phyloP scores from a whole-genome alignment of 2,888 invertebrate species.

The Thumatha senex region DNA sequence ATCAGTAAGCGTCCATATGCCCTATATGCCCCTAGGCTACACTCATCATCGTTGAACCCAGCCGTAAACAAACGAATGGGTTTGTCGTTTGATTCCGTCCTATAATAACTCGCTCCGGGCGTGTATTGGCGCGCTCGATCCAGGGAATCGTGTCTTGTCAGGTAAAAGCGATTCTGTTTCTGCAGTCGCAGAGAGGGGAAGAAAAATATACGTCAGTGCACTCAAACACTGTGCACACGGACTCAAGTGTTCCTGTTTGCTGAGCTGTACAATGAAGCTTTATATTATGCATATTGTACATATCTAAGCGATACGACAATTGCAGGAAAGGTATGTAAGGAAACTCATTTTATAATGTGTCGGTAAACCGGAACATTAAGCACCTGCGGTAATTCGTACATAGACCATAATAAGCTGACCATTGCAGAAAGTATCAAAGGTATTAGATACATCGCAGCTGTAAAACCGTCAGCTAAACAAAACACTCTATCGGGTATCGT shows the following conservation, averaged over 20 bases:
- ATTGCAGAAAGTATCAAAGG: no score
- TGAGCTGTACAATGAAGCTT: not conserved
- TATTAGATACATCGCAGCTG: no score
- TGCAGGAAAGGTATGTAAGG: no score
- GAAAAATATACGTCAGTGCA: slow-evolving; percentile 28
- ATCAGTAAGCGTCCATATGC: no score
- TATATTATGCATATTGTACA: slow-evolving; percentile 2
- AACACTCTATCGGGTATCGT: no score
- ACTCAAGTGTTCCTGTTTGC: not conserved
- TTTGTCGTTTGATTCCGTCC: slow-evolving; percentile 13
- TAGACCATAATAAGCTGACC: no score
- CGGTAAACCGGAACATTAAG: no score
- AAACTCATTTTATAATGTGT: no score
- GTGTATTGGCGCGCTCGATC: slow-evolving; percentile 20
- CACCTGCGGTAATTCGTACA: no score
- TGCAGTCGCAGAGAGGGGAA: slow-evolving; percentile 24
- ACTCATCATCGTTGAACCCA: slow-evolving; percentile 2
- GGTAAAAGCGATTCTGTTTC: slow-evolving; percentile 65
- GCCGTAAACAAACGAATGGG: slow-evolving; percentile 9
- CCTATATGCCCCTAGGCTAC: not conserved
- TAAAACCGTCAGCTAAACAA: no score
- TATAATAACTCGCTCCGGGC: slow-evolving; percentile 14
- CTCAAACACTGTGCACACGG: not conserved
- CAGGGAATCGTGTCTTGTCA: slow-evolving; percentile 42
- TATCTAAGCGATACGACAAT: not conserved